Evolutionary conservation across 2,888 invertebrate genomes (phyloP).

Genomic region (Erebia epiphron): DNA sequence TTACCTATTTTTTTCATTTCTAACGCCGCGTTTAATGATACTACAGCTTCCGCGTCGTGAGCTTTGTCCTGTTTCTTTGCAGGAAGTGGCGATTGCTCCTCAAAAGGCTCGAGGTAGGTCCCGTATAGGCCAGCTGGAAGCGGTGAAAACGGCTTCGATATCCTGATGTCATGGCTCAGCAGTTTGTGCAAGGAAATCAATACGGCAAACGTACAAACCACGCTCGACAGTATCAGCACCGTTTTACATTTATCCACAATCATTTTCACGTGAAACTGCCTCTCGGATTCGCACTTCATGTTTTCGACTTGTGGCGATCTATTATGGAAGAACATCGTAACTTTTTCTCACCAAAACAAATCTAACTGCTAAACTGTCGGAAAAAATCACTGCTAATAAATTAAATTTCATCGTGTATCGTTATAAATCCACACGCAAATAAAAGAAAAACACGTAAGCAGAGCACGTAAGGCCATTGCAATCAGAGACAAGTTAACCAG

Average conservation of each 20-base stretch:
- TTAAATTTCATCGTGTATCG: conserved; percentile 69
- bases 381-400: conserved; percentile 54
- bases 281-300: conserved; percentile 61
- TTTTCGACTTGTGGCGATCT: conserved; percentile 58
- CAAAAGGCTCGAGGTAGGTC: conserved; percentile 65
- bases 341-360: conserved; percentile 49
- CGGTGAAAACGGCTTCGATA: conserved; percentile 70
- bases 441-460: conserved; percentile 72
- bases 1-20: conserved; percentile 93
- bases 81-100: conserved; percentile 51
- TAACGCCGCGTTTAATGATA: conserved; percentile 91
- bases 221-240: conserved; percentile 69
- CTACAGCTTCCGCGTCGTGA: conserved; percentile 88
- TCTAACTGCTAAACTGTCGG: conserved; percentile 55
- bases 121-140: conserved; percentile 72
- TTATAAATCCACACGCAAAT: conserved; percentile 66
- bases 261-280: conserved; percentile 66
- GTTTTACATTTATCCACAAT: conserved; percentile 72
- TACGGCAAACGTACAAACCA: conserved; percentile 71
- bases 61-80: conserved; percentile 55
- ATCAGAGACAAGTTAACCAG: too few species aligned
- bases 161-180: conserved; percentile 66
- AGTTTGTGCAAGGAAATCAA: conserved; percentile 70
- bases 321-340: conserved; percentile 73
- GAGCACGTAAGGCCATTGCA: conserved; percentile 68